Conservation (phyloP, 2,113 vertebrate genomes). For the Forbesichthys agassizii region DNA sequence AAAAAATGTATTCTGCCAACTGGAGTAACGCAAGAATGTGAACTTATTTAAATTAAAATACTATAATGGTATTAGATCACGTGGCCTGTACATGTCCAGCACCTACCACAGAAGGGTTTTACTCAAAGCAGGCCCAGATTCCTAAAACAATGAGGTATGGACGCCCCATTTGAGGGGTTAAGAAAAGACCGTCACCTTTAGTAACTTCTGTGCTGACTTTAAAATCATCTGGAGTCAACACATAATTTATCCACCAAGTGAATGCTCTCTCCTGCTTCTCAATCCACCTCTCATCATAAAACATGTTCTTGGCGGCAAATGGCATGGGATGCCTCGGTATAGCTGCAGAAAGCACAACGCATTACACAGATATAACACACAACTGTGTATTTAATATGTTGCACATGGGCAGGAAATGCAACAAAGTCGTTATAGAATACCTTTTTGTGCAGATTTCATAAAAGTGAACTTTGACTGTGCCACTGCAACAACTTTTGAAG, state of each 20-base stretch:
- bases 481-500: constrained; percentile 72
- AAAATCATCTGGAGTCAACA: constrained; percentile 94
- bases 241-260: constrained; percentile 95
- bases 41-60: too few species aligned
- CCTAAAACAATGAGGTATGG: neutral
- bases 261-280: constrained; percentile 95
- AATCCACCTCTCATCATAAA: constrained; percentile 95
- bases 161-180: neutral
- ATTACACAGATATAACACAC: neutral
- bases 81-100: too few species aligned
- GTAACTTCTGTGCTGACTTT: constrained; percentile 82
- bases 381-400: neutral
- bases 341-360: constrained; percentile 57
- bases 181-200: constrained; percentile 75
- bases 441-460: constrained; percentile 83
- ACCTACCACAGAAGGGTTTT: too few species aligned
- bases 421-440: constrained; percentile 53
- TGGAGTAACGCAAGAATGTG: too few species aligned
- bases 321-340: constrained; percentile 94
- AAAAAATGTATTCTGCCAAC: too few species aligned
- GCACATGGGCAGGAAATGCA: neutral
- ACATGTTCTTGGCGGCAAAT: constrained; percentile 96
- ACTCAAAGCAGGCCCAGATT: too few species aligned
- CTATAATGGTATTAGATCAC: too few species aligned
- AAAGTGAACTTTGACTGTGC: constrained; percentile 87